These are phyloP conservation scores for Axea sp. DNA, from an alignment of 2,888 invertebrate genomes.

Conservation along the genomic window DNA sequence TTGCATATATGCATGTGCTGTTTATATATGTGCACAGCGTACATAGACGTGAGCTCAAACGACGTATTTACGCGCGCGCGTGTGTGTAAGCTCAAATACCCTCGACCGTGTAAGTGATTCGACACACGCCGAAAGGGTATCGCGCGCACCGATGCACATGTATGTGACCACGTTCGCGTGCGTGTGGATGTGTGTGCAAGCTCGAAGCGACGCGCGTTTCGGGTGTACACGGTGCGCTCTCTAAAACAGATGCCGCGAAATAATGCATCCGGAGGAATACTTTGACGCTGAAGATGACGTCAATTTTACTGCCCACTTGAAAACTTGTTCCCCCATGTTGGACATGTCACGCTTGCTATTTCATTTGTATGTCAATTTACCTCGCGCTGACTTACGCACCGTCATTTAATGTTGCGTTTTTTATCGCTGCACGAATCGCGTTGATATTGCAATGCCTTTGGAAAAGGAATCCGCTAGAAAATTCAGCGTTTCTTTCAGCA, in stretches of 20 bases:
- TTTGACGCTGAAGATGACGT: slow-evolving; percentile 47
- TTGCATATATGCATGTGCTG: slow-evolving; percentile 23
- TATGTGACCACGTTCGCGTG: no score
- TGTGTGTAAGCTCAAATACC: slow-evolving; percentile 5
- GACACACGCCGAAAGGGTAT: slow-evolving; percentile 18
- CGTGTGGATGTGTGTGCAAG: slow-evolving; percentile 6
- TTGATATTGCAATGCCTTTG: no score
- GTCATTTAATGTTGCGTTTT: slow-evolving; percentile 31
- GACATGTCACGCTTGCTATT: slow-evolving; percentile 24
- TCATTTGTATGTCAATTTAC: slow-evolving; percentile 39
- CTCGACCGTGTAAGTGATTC: slow-evolving; percentile 33
- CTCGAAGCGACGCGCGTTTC: slow-evolving; percentile 14
- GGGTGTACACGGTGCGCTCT: slow-evolving; percentile 13
- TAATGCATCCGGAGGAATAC: slow-evolving; percentile 52
- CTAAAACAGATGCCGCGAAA: slow-evolving; percentile 54
- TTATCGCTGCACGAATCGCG: no score
- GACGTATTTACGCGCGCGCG: slow-evolving; percentile 39
- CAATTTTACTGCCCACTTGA: slow-evolving; percentile 45
- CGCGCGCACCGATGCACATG: no score
- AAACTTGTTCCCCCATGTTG: slow-evolving; percentile 17
- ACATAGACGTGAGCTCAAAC: slow-evolving; percentile 43
- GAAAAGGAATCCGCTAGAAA: no score
- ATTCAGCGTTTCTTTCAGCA: no score
- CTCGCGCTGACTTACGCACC: slow-evolving; percentile 23
- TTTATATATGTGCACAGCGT: background rate